A percentile compares a stretch with the other conserved stretches of the same genome.
phyloP scores from a whole-genome alignment of 2,888 invertebrate genomes.

The Troides aeacus region DNA sequence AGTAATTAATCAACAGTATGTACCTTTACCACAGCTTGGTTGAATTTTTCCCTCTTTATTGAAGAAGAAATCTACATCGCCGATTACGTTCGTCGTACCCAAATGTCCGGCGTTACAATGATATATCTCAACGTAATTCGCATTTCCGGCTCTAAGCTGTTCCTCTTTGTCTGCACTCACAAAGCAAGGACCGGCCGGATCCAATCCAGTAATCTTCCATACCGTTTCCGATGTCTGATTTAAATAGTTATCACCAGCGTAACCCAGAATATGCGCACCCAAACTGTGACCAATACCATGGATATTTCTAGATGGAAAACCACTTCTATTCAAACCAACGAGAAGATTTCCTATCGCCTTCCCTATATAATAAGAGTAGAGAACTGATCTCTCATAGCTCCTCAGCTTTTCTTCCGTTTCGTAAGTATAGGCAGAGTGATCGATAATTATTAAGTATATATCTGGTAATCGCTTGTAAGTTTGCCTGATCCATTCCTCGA shows the following conservation, averaged over 20 bases:
- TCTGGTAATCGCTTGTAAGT: conserved; percentile 31
- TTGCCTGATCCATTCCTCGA: conserved; percentile 32
- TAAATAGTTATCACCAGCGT: conserved; percentile 31
- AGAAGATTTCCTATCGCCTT: conserved; percentile 32
- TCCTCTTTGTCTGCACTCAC: conserved; percentile 34
- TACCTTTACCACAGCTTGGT: conserved; percentile 50
- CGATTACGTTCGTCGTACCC: conserved; percentile 54
- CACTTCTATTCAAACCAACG: conserved; percentile 25
- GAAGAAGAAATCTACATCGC: conserved; percentile 68
- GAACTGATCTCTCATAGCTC: conserved; percentile 35
- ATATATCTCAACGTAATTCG: conserved; percentile 65
- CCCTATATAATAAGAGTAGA: conserved; percentile 37
- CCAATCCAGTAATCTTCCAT: conserved; percentile 34
- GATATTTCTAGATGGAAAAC: conserved; percentile 30
- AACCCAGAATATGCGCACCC: conserved; percentile 35
- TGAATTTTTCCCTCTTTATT: conserved; percentile 65
- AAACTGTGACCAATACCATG: conserved; percentile 36
- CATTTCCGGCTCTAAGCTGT: conserved; percentile 60
- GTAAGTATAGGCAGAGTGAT: conserved; percentile 36
- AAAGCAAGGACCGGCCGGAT: conserved; percentile 39
- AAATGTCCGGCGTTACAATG: conserved; percentile 67
- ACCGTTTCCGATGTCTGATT: conserved; percentile 27
- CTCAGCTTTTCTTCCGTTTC: conserved; percentile 30
- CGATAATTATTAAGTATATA: conserved; percentile 34
- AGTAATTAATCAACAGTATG: not conserved